Evolutionary conservation across 1,140 invertebrate species (phyloP).

Genomic region (Saxidomus purpurata): DNA sequence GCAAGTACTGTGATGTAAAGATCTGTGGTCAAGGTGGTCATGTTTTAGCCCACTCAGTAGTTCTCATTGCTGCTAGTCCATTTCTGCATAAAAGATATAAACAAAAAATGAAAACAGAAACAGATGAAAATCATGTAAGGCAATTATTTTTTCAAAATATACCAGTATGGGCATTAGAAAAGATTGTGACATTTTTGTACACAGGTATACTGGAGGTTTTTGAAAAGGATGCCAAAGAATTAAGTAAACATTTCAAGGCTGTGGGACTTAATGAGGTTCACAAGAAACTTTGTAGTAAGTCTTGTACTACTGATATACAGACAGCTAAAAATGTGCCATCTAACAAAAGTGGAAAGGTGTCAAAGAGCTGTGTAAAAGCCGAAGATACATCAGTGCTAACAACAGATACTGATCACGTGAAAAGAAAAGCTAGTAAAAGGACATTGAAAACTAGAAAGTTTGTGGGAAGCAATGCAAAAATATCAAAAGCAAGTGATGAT

Average conservation of each 20-base stretch:
- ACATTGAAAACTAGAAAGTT: neutral
- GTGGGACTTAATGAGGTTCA: neutral
- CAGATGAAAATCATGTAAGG: neutral
- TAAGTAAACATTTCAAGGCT: conserved; percentile 11
- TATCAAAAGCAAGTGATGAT: neutral
- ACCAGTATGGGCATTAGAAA: conserved; percentile 19
- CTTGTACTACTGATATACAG: neutral
- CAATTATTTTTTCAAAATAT: neutral
- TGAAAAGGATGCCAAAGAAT: neutral
- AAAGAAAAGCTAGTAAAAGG: neutral
- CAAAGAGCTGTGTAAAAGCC: neutral
- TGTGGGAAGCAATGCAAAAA: neutral
- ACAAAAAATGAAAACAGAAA: neutral
- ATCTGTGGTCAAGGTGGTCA: neutral
- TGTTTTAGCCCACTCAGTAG: conserved; percentile 3
- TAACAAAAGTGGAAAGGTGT: neutral
- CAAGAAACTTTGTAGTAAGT: neutral
- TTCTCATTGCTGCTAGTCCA: neutral
- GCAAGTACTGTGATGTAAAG: conserved; percentile 28
- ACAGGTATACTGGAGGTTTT: conserved; percentile 4
- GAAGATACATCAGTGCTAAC: neutral
- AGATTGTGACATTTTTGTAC: conserved; percentile 23
- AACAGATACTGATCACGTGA: neutral
- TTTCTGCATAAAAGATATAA: conserved; percentile 13
- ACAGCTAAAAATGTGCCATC: neutral